Conservation (phyloP, 2,113 vertebrate species). For the Danio rerio region DNA sequence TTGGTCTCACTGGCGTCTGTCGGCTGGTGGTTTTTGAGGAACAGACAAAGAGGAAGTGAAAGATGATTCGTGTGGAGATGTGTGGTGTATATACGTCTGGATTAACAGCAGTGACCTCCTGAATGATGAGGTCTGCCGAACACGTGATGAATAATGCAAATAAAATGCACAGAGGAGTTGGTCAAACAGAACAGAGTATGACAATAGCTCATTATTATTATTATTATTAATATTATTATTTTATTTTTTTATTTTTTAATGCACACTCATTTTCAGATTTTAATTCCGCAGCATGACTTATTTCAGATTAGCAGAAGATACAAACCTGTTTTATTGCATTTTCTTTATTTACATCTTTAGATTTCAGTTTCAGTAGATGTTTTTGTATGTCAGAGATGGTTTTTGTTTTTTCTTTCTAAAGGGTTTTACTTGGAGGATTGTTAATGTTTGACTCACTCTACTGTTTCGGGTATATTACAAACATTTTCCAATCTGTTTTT, state of each 20-base stretch:
- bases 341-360: not conserved
- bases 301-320: not conserved
- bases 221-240: too few species aligned
- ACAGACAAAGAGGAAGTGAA: constrained; percentile 21
- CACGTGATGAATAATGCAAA: not conserved
- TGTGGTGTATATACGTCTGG: constrained; percentile 12
- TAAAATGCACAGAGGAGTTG: not conserved
- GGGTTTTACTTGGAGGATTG: not conserved
- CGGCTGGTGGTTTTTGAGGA: constrained; percentile 34
- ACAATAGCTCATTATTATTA: not conserved
- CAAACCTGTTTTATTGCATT: not conserved
- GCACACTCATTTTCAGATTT: not conserved
- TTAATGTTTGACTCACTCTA: too few species aligned
- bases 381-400: not conserved
- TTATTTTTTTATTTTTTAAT: too few species aligned
- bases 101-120: not conserved
- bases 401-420: not conserved
- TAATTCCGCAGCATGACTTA: not conserved
- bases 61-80: constrained; percentile 19
- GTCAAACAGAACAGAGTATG: not conserved
- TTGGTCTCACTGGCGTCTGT: constrained; percentile 12
- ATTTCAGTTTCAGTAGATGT: not conserved
- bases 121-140: constrained; percentile 9
- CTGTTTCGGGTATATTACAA: too few species aligned
- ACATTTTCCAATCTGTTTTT: too few species aligned